Evolutionary conservation across 2,888 invertebrate species (phyloP).

Genomic region (Uropetala carovei): DNA sequence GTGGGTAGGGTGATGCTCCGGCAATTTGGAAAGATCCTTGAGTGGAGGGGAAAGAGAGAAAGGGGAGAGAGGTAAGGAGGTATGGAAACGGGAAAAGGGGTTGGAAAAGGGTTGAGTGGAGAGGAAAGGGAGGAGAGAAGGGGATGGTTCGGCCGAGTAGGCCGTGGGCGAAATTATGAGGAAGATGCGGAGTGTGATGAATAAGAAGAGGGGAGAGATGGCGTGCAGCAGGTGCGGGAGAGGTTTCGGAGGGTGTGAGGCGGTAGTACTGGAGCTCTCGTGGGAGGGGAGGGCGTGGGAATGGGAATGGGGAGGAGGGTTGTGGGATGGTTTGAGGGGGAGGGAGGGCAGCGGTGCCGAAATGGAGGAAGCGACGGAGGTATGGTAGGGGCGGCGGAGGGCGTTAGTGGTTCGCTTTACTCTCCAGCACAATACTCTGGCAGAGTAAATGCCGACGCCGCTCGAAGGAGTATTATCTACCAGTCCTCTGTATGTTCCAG

Average conservation of each 20-base stretch:
- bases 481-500: not conserved
- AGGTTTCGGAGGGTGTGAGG: not conserved
- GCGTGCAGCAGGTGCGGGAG: slow-evolving; percentile 44
- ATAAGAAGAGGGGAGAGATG: slow-evolving; percentile 25
- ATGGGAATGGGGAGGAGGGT: slow-evolving; percentile 44
- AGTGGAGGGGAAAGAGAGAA: slow-evolving; percentile 16
- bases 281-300: slow-evolving; percentile 7
- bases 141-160: not conserved
- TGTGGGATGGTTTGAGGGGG: slow-evolving; percentile 30
- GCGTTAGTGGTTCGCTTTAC: not conserved
- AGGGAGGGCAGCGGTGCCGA: not conserved
- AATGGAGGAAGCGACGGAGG: not conserved
- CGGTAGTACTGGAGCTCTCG: not conserved
- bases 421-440: too few species aligned
- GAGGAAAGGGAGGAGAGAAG: not conserved
- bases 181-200: slow-evolving; percentile 51
- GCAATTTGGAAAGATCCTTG: slow-evolving; percentile 42
- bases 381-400: too few species aligned
- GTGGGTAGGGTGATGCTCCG: slow-evolving; percentile 17
- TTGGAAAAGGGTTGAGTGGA: not conserved
- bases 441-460: not conserved
- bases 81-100: not conserved
- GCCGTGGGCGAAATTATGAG: slow-evolving; percentile 48
- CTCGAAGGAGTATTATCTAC: not conserved
- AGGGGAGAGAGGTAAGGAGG: not conserved